phyloP scores from a whole-genome alignment of 2,113 vertebrate species.

The Bujurquina vittata region DNA sequence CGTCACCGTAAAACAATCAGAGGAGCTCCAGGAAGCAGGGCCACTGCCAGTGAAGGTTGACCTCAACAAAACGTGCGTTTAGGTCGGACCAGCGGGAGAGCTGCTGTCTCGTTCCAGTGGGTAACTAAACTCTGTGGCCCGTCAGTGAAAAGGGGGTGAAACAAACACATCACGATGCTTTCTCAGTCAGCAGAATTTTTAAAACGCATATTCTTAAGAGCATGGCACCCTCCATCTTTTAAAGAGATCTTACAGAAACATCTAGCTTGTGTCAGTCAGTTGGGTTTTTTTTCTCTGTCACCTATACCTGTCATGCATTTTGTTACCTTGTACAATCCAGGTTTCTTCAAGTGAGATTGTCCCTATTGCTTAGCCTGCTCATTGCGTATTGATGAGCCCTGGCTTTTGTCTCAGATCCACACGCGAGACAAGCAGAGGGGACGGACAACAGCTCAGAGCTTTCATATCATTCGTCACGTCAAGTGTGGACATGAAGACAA shows the following conservation, averaged over 20 bases:
- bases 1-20: constrained; percentile 79
- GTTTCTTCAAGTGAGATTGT: constrained; percentile 21
- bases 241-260: constrained; percentile 29
- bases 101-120: constrained; percentile 25
- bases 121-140: constrained; percentile 33
- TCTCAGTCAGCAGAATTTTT: constrained; percentile 52
- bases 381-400: constrained; percentile 24
- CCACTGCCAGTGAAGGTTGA: constrained; percentile 91
- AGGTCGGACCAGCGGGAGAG: constrained; percentile 38
- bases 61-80: constrained; percentile 88
- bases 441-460: constrained; percentile 45
- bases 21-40: constrained; percentile 80
- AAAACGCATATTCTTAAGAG: constrained; percentile 51
- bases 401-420: constrained; percentile 25
- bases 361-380: constrained; percentile 16
- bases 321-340: constrained; percentile 48
- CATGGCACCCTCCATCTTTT: constrained; percentile 67
- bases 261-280: constrained; percentile 46
- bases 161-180: constrained; percentile 43
- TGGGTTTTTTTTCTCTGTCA: constrained; percentile 9
- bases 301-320: constrained; percentile 34
- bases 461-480: constrained; percentile 37
- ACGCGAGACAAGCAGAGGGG: constrained; percentile 33
- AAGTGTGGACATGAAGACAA: constrained; percentile 40
- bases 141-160: constrained; percentile 19